Evolutionary conservation across 2,797 vertebrate species (phyloP), one percentile per base, ranked within the genome.

Genomic region (Morus bassanus): DNA sequence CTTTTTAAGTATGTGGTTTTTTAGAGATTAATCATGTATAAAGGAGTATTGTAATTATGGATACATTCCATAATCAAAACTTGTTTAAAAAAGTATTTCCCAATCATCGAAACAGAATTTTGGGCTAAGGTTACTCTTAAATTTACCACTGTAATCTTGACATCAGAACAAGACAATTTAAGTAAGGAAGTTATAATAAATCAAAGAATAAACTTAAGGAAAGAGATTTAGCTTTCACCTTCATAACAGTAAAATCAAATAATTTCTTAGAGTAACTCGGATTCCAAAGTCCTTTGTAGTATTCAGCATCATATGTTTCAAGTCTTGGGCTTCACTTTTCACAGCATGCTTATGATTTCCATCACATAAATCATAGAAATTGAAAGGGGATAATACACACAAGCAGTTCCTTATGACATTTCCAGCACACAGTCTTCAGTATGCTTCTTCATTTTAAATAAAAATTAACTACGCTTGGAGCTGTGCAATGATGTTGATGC

Each of bases 371-470:
- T 96, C 87, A 91, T 10, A 94, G 57, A 94, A 88, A 93, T 50
- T 94, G 63, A 94, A 95, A 92, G 33, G 80, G 46, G 53, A 37
- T 91, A 90, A 95, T 88, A 95, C 77, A 80, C 74, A 92, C 79
- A 91, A 85, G 56, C 65, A 91, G 81, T 93, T 97, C 73, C 77
- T 96, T 97, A 88, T 67, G 91, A 98, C 72, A 85, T 95, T 98
- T 97, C 67, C 67, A 90, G 83, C 83, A 91, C 91, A 96, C 17
- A 85, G 67, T 54, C 84, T 95, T 97, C 94, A 97, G 97, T 96
- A 96, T 69, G 65, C 54, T 76, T 91, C 89, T 91, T 87, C 76
- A 94, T 96, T 97, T 97, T 94, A 97, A 97, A 97, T 95, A 98
- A 97, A 97, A 96, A 93, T 90, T 97, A 96, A 89, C 91, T 93